Percentiles rank a stretch among this genome's conserved stretches.
Conservation (phyloP, 2,888 invertebrate genomes). For the Mythimna lalbum region DNA sequence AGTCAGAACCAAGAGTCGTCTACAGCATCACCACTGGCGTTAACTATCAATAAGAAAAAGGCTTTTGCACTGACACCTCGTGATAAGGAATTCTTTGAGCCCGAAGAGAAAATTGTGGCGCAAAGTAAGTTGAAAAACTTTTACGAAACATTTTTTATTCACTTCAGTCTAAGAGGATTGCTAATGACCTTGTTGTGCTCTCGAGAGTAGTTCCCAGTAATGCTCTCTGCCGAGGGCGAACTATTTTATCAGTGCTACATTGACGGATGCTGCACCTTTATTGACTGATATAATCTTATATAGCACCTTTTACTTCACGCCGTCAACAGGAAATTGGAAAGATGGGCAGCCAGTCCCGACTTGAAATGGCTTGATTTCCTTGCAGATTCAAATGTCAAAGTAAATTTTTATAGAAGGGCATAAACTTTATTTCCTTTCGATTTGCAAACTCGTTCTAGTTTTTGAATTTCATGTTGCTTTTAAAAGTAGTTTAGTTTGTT, state of each 20-base stretch:
- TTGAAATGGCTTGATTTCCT: neutral
- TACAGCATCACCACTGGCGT: neutral
- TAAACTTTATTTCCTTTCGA: neutral
- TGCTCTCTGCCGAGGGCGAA: neutral
- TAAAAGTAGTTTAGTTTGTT: neutral
- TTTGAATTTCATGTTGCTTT: neutral
- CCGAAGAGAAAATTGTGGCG: slow-evolving; percentile 44
- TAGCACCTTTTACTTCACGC: neutral
- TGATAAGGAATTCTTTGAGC: slow-evolving; percentile 74
- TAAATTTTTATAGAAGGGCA: neutral
- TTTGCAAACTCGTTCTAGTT: neutral
- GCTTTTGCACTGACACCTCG: slow-evolving; percentile 76
- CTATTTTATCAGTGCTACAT: slow-evolving; percentile 16
- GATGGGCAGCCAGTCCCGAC: neutral
- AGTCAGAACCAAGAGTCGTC: neutral
- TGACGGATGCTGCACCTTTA: slow-evolving; percentile 21
- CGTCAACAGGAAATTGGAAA: neutral
- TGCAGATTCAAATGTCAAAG: slow-evolving; percentile 1
- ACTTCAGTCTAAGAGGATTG: neutral
- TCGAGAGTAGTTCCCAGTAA: neutral
- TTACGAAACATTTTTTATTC: slow-evolving; percentile 1
- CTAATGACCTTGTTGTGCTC: slow-evolving; percentile 1
- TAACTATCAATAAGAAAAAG: slow-evolving; percentile 44
- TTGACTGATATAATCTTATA: neutral
- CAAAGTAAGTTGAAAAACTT: slow-evolving; percentile 65